Conservation (phyloP, 2,888 invertebrate genomes). For the Pecten maximus region DNA sequence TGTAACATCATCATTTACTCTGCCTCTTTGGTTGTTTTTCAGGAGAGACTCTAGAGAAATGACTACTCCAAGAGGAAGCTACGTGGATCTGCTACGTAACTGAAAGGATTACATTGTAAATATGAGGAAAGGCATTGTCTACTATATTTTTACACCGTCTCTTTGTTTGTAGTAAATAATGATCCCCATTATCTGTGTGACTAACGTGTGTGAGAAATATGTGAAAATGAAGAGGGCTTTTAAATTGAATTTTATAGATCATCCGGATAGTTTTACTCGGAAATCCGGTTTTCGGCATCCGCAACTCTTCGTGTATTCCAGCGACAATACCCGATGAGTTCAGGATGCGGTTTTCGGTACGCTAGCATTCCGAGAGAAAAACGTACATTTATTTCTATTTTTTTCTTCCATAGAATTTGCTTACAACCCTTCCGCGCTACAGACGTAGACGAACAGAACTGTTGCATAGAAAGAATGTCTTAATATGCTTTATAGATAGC, state of each 20-base stretch:
- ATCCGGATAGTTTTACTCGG: no score
- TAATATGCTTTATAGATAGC: no score
- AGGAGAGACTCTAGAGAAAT: neutral
- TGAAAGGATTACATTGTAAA: neutral
- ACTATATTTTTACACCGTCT: constrained; percentile 1
- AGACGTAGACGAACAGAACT: no score
- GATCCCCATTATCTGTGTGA: neutral
- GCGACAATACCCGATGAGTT: no score
- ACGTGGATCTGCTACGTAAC: neutral
- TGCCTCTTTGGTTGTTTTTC: no score
- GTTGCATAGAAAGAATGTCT: no score
- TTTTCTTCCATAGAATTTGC: no score
- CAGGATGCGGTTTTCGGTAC: no score
- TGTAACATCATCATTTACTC: no score
- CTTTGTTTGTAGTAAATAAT: neutral
- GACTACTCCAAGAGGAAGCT: neutral
- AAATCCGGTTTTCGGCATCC: neutral
- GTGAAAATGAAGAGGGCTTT: neutral
- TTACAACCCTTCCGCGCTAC: no score
- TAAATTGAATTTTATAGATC: neutral
- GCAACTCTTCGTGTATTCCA: neutral
- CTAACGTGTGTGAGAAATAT: neutral
- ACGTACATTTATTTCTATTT: no score
- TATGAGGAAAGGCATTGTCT: neutral
- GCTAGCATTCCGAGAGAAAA: no score